Evolutionary conservation across 2,888 invertebrate genomes (phyloP).

Genomic region (Rhaphigaster nebulosa): DNA sequence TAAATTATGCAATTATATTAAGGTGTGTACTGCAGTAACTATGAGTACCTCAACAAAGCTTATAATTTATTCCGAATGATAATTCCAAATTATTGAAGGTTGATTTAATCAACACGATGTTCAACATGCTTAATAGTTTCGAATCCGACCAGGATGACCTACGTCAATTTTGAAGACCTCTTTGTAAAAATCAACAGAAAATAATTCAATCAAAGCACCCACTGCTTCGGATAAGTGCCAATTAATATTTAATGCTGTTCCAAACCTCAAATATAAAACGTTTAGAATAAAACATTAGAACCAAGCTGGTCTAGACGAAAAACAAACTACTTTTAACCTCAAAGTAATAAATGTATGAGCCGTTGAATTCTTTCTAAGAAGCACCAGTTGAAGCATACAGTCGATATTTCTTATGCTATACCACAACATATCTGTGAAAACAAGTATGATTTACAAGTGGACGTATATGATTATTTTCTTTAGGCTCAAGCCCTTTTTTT

Average conservation of each 20-base stretch:
- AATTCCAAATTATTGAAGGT: too few species aligned
- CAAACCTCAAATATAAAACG: background rate
- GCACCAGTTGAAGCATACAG: background rate
- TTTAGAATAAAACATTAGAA: background rate
- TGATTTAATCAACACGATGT: too few species aligned
- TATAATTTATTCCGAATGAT: too few species aligned
- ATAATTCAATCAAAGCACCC: too few species aligned
- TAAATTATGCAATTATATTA: too few species aligned
- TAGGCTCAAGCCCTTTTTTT: background rate
- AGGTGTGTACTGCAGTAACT: too few species aligned
- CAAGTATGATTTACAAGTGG: background rate
- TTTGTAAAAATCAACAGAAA: too few species aligned
- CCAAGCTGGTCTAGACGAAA: background rate
- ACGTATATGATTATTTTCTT: background rate
- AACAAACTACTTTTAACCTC: background rate
- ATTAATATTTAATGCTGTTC: background rate
- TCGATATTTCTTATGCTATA: background rate
- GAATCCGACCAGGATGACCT: too few species aligned
- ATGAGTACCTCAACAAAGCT: too few species aligned
- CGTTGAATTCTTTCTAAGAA: background rate
- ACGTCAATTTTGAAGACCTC: too few species aligned
- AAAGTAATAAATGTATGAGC: background rate
- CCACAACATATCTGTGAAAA: background rate
- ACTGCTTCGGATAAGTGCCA: too few species aligned
- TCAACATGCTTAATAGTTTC: too few species aligned